Percentiles rank a stretch among this genome's conserved stretches.
Evolutionary conservation across 2,797 vertebrate genomes (phyloP).

Genomic region (Lutjanus campechanus): DNA sequence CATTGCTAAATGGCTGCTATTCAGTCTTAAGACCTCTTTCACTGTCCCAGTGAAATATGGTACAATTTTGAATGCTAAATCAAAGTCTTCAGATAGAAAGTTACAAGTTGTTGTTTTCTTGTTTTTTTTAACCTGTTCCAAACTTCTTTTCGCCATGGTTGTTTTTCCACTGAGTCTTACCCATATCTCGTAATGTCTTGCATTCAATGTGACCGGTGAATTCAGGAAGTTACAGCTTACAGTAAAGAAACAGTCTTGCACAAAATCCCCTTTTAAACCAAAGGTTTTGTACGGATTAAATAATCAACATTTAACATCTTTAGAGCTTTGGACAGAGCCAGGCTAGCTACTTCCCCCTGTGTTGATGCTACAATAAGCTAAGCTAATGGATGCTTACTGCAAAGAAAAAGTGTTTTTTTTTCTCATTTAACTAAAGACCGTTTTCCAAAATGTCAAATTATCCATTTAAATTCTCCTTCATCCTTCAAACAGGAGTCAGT

Average conservation of each 20-base stretch:
- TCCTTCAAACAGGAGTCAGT: constrained; percentile 1
- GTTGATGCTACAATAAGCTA: constrained; percentile 9
- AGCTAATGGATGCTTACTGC: background rate
- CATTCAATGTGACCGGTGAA: background rate
- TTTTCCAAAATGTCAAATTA: background rate
- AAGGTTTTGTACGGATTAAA: background rate
- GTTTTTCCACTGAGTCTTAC: too few species aligned
- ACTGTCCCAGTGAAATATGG: too few species aligned
- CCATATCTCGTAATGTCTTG: background rate
- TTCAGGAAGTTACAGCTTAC: background rate
- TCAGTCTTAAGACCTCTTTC: too few species aligned
- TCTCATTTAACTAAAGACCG: background rate
- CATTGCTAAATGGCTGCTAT: too few species aligned
- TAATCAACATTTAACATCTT: background rate
- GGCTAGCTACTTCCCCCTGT: background rate
- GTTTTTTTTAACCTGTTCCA: too few species aligned
- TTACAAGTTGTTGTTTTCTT: too few species aligned
- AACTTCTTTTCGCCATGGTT: too few species aligned
- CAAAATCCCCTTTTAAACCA: background rate
- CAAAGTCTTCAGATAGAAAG: too few species aligned
- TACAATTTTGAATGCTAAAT: too few species aligned
- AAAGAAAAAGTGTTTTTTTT: background rate
- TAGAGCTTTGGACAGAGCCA: background rate
- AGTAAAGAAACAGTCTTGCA: background rate
- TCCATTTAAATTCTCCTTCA: background rate